These are phyloP conservation scores for Conus betulinus DNA, from an alignment of 1,140 invertebrate species.

Conservation along the genomic window DNA sequence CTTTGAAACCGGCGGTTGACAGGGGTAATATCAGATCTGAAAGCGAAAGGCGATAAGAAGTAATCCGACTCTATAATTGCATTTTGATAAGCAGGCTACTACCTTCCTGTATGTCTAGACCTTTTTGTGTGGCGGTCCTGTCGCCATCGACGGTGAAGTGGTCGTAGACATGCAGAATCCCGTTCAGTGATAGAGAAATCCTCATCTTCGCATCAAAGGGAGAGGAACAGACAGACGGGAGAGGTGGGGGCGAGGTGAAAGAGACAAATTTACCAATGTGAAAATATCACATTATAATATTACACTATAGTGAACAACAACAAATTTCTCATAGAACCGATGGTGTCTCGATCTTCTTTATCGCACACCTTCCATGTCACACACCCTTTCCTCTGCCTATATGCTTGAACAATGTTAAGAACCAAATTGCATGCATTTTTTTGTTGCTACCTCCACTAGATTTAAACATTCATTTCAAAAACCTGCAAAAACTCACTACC, in stretches of 20 bases:
- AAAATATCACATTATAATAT: neutral
- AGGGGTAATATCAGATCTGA: conserved; percentile 14
- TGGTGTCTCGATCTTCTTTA: too few species aligned
- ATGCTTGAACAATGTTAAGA: too few species aligned
- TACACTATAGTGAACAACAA: neutral
- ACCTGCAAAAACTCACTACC: too few species aligned
- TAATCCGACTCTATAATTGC: conserved; percentile 29
- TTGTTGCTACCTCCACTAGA: too few species aligned
- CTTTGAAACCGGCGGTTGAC: conserved; percentile 12
- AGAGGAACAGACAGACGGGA: neutral
- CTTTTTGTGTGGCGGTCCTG: neutral
- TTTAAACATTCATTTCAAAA: too few species aligned
- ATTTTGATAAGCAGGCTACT: conserved; percentile 25
- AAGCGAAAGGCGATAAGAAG: conserved; percentile 14
- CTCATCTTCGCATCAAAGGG: neutral
- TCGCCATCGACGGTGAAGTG: neutral
- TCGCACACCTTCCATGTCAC: too few species aligned
- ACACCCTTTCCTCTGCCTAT: too few species aligned
- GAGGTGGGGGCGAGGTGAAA: too few species aligned
- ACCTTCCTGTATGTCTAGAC: neutral
- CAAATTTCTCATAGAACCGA: neutral
- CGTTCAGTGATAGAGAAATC: neutral
- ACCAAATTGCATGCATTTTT: too few species aligned
- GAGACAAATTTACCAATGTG: neutral
- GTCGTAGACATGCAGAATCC: neutral